These are phyloP conservation scores for Carassius auratus DNA, from an alignment of 2,113 vertebrate genomes.

Conservation along the genomic window DNA sequence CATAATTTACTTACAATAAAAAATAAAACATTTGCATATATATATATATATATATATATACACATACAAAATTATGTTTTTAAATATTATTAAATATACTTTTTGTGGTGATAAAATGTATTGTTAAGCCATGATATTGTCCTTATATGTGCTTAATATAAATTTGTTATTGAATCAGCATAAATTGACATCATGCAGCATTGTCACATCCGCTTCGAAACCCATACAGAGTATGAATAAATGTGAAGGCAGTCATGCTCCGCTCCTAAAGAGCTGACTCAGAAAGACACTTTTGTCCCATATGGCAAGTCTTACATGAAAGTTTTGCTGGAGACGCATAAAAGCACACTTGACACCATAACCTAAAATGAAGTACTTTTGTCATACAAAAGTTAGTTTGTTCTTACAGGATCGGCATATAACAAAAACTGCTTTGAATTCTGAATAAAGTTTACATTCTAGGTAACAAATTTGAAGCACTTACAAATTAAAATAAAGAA, in stretches of 20 bases:
- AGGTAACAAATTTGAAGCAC: background rate
- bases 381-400: background rate
- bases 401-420: background rate
- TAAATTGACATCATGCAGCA: slow-evolving; percentile 8
- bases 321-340: background rate
- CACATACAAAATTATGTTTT: background rate
- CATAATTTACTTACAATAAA: background rate
- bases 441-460: background rate
- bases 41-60: no score
- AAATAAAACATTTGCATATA: no score
- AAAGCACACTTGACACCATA: slow-evolving; percentile 14
- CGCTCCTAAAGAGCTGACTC: slow-evolving; percentile 31
- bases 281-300: slow-evolving; percentile 7
- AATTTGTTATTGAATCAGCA: background rate
- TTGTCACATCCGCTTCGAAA: slow-evolving; percentile 6
- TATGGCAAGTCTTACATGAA: background rate
- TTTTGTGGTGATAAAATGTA: background rate
- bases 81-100: background rate
- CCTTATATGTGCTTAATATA: background rate
- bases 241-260: background rate
- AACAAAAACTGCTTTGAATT: background rate
- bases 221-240: background rate
- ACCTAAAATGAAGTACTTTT: slow-evolving; percentile 2
- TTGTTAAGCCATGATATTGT: background rate
- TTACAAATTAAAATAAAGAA: background rate